These are phyloP conservation scores for Eupithecia insigniata DNA, from an alignment of 2,888 invertebrate species.

Conservation along the genomic window DNA sequence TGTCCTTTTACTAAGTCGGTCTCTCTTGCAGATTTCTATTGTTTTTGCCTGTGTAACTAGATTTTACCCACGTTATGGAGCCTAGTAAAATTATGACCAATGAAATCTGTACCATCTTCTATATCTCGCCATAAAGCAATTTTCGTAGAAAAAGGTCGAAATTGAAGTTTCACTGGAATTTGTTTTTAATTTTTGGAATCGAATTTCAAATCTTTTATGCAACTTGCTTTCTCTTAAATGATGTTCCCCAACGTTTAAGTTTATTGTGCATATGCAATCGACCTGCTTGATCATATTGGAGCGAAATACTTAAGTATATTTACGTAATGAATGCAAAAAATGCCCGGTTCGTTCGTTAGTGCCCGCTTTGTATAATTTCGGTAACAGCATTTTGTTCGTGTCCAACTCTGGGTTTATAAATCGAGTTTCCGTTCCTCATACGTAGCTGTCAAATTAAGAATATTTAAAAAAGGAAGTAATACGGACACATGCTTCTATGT, in stretches of 20 bases:
- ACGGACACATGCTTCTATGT: neutral
- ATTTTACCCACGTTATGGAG: conserved; percentile 16
- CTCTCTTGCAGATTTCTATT: conserved; percentile 32
- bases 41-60: conserved; percentile 23
- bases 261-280: neutral
- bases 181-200: neutral
- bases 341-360: conserved; percentile 61
- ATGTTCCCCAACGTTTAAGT: neutral
- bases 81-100: neutral
- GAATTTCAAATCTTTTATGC: neutral
- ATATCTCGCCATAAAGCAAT: too few species aligned
- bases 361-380: conserved; percentile 68
- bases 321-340: conserved; percentile 46
- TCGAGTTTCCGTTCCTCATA: conserved; percentile 59
- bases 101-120: neutral
- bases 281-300: neutral
- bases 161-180: neutral
- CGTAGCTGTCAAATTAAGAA: conserved; percentile 30
- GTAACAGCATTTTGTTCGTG: conserved; percentile 72
- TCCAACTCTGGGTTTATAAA: conserved; percentile 73
- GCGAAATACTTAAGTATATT: conserved; percentile 2
- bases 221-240: neutral
- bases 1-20: conserved; percentile 37
- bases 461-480: conserved; percentile 19
- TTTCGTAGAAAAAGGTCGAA: neutral